These are phyloP conservation scores for Eidolon dupreanum DNA, from an alignment of 2,797 vertebrate species.

Conservation along the genomic window DNA sequence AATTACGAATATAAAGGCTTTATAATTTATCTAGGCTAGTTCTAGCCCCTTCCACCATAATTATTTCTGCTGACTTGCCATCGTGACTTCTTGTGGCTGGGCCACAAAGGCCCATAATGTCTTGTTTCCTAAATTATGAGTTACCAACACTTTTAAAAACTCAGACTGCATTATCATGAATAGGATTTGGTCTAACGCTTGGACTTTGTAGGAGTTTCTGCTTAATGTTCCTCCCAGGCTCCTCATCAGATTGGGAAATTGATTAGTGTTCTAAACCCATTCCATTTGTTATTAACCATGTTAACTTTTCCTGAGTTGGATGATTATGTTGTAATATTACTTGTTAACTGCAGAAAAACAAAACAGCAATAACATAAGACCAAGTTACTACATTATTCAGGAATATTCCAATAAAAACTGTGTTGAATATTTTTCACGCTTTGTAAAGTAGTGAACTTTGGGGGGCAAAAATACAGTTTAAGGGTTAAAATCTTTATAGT, in stretches of 20 bases:
- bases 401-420: not conserved
- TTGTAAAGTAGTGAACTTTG: not conserved
- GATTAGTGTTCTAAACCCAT: not conserved
- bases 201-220: not conserved
- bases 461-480: not conserved
- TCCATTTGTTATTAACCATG: not conserved
- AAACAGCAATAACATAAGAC: not conserved
- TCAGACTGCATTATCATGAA: not conserved
- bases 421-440: conserved; percentile 12
- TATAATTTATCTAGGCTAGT: not conserved
- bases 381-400: not conserved
- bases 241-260: not conserved
- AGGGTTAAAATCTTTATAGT: not conserved
- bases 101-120: not conserved
- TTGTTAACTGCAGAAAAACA: not conserved
- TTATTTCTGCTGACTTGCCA: not conserved
- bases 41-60: not conserved
- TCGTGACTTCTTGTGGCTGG: not conserved
- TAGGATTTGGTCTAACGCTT: not conserved
- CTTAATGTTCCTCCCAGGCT: not conserved
- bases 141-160: not conserved
- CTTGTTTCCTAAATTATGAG: not conserved
- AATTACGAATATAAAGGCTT: not conserved
- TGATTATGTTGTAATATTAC: not conserved
- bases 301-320: not conserved